Base-by-base conservation (phyloP, 2,888 invertebrate species). In the Yponomeuta sedellus region DNA sequence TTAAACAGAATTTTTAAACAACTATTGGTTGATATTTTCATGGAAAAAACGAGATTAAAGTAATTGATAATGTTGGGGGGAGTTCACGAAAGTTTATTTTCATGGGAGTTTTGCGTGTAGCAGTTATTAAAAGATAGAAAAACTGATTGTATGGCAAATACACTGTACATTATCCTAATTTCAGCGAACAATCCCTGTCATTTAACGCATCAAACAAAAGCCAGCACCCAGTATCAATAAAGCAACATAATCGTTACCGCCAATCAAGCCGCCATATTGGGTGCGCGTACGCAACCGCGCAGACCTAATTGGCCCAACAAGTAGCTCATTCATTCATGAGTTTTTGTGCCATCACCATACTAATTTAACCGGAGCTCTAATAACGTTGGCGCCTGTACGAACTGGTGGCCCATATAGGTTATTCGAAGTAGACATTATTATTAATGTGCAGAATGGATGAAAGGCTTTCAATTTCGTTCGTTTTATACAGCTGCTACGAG, bases 311-410 rank as follows among this genome's bases (percentile, higher is more conserved):
- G 19, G 68, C 59, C 22, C 64, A 40, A 34, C 25, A 63, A 34
- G 39, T 56, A 58, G 58, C 67, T 67, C 71, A 71, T 71, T 71
- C 71, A 71, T 70, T 61, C 52, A 20, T 34, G 25, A 58, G 58
- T 52, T 52, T 52, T 52, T 52, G 44, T 52, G 16, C 44, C 44
- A 52, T 52, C 44, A 1, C 16, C 44, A 52, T 52, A 52, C 44
- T 52, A 34, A 52, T 52, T 3, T 16, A 5, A 52, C 44, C 44
- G 16, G 44, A 52, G 44, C 16, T 52, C 44, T 4, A 52, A 16
- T 16, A 52, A 2, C 2, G 44, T 1, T 52, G 5, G 12, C 12
- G 16, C 1, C 16, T 16, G 44, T 52, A 52, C 12, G 12, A 16
- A 16, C 16, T 52, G 44, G 16, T 52, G 44, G 44, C 16, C 44